Percentiles rank a stretch among this genome's conserved stretches.
These are phyloP conservation scores for Apis laboriosa DNA, from an alignment of 1,140 invertebrate species.

Conservation along the genomic window DNA sequence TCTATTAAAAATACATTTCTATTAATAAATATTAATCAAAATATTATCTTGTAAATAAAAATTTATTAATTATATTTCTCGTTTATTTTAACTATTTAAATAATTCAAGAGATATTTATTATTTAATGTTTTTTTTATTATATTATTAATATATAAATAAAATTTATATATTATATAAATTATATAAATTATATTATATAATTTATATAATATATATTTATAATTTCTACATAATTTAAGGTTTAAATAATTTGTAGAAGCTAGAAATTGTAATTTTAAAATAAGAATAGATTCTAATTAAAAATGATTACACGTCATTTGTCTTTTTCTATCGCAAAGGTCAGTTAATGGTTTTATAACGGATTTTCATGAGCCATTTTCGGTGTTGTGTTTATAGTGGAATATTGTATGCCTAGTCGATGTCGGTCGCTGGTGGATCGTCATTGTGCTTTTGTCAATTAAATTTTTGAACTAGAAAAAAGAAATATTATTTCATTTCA, in stretches of 20 bases:
- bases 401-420: conserved; percentile 38
- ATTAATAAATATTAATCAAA: neutral
- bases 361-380: conserved; percentile 36
- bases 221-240: neutral
- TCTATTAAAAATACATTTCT: too few species aligned
- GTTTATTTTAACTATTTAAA: neutral
- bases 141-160: too few species aligned
- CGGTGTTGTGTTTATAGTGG: conserved; percentile 20
- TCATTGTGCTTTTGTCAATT: conserved; percentile 39
- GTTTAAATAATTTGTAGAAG: neutral
- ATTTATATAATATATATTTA: too few species aligned
- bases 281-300: neutral
- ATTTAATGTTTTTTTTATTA: neutral
- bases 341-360: conserved; percentile 45
- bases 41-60: neutral
- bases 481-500: neutral
- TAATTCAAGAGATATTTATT: neutral
- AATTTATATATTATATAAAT: too few species aligned
- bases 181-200: too few species aligned
- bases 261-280: neutral
- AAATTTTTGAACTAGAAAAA: conserved; percentile 8
- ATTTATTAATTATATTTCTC: too few species aligned
- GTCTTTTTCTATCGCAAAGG: conserved; percentile 27
- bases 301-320: neutral
- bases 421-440: conserved; percentile 62